phyloP scores from a whole-genome alignment of 2,888 invertebrate species.

The Trachelus iudaicus region DNA sequence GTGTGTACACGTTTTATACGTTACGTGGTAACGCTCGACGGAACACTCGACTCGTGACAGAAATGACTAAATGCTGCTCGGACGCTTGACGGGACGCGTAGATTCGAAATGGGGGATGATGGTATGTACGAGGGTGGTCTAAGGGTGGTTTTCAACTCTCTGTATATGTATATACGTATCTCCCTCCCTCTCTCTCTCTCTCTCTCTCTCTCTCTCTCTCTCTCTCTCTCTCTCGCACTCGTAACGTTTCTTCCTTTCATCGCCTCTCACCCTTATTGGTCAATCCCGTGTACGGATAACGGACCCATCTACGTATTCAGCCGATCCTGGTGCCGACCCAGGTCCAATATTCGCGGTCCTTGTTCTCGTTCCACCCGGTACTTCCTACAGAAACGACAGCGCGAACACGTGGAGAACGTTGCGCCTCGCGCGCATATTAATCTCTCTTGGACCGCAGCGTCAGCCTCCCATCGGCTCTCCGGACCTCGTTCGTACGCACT shows the following conservation, averaged over 20 bases:
- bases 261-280: neutral
- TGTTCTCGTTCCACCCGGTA: neutral
- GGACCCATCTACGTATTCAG: neutral
- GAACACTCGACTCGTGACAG: constrained; percentile 63
- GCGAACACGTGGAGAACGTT: constrained; percentile 15
- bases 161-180: neutral
- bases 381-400: constrained; percentile 14
- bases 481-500: constrained; percentile 49
- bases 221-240: neutral
- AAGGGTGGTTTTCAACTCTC: constrained; percentile 22
- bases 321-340: neutral
- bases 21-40: constrained; percentile 45
- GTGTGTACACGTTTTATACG: constrained; percentile 34
- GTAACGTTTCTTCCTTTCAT: neutral
- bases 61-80: constrained; percentile 60
- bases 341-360: neutral
- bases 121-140: constrained; percentile 23
- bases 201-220: neutral
- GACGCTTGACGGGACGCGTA: constrained; percentile 20
- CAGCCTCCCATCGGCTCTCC: constrained; percentile 49
- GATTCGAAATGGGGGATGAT: neutral
- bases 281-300: neutral
- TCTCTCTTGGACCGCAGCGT: constrained; percentile 62
- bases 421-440: constrained; percentile 62
- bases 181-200: too few relatives aligned